phyloP scores from a whole-genome alignment of 2,888 invertebrate genomes.

The Acrobasis suavella region DNA sequence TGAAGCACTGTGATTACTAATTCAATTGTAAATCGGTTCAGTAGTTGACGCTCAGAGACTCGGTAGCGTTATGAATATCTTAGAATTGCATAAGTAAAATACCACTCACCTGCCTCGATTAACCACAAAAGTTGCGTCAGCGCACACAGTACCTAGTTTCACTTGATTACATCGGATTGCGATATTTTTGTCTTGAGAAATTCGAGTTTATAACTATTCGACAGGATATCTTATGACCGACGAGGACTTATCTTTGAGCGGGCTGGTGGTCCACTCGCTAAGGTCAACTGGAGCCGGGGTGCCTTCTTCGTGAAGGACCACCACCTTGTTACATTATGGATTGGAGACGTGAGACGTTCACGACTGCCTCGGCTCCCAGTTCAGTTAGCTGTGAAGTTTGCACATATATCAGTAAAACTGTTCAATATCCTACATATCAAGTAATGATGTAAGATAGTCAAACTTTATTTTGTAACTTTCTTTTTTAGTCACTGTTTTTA shows the following conservation, averaged over 20 bases:
- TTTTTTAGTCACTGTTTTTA: conserved; percentile 4
- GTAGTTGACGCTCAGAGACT: conserved; percentile 1
- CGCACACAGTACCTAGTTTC: conserved; percentile 6
- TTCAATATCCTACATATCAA: conserved; percentile 15
- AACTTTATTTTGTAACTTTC: too few relatives aligned
- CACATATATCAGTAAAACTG: conserved; percentile 50
- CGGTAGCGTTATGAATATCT: background rate
- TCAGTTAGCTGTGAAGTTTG: conserved; percentile 69
- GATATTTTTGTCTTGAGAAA: background rate
- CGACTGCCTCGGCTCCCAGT: conserved; percentile 52
- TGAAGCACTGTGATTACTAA: conserved; percentile 2
- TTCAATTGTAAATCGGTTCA: background rate
- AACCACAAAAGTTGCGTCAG: background rate
- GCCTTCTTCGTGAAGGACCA: conserved; percentile 55
- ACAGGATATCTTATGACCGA: conserved; percentile 31
- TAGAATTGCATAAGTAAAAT: conserved; percentile 1
- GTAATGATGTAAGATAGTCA: background rate
- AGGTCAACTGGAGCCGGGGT: conserved; percentile 53
- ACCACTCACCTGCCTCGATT: conserved; percentile 16
- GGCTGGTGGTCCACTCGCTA: conserved; percentile 51
- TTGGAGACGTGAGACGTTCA: conserved; percentile 49
- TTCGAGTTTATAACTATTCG: background rate
- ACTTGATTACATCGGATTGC: background rate
- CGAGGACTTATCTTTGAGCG: conserved; percentile 58
- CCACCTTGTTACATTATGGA: conserved; percentile 47